A percentile compares a stretch with the other conserved stretches of the same genome.
Evolutionary conservation across 2,113 vertebrate species (phyloP).

Genomic region (Psettodes erumei): DNA sequence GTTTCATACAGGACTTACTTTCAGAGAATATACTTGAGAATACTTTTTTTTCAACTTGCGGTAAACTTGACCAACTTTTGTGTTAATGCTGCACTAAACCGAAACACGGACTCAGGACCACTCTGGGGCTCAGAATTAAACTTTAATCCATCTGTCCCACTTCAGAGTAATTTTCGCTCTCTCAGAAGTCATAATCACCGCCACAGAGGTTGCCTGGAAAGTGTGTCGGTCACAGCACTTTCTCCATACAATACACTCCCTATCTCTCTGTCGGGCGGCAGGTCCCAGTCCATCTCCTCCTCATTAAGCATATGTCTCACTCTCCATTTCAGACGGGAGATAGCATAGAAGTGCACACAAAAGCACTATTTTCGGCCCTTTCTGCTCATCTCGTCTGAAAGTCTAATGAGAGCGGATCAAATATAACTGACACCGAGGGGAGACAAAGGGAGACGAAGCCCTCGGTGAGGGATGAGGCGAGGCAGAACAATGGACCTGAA

Average conservation of each 20-base stretch:
- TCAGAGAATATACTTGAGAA: neutral
- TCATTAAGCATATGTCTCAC: constrained; percentile 86
- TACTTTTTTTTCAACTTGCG: constrained; percentile 12
- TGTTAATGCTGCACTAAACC: constrained; percentile 50
- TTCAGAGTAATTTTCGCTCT: constrained; percentile 56
- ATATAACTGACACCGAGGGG: constrained; percentile 70
- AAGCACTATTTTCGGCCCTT: constrained; percentile 77
- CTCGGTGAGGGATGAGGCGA: constrained; percentile 68
- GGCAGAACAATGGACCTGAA: constrained; percentile 74
- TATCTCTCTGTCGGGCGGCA: constrained; percentile 44
- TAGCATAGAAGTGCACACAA: constrained; percentile 78
- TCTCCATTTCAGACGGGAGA: constrained; percentile 79
- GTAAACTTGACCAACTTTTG: constrained; percentile 54
- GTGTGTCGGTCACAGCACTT: constrained; percentile 57
- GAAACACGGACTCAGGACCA: constrained; percentile 16
- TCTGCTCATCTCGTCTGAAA: constrained; percentile 75
- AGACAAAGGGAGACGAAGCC: constrained; percentile 74
- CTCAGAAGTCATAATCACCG: constrained; percentile 61
- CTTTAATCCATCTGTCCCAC: constrained; percentile 70
- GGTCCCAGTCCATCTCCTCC: constrained; percentile 66
- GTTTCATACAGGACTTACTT: neutral
- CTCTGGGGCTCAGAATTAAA: constrained; percentile 46
- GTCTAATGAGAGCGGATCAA: constrained; percentile 82
- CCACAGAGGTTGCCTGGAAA: constrained; percentile 47
- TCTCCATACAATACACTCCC: constrained; percentile 41